These are phyloP conservation scores for Astyanax mexicanus DNA, from an alignment of 2,797 vertebrate genomes.

Conservation along the genomic window DNA sequence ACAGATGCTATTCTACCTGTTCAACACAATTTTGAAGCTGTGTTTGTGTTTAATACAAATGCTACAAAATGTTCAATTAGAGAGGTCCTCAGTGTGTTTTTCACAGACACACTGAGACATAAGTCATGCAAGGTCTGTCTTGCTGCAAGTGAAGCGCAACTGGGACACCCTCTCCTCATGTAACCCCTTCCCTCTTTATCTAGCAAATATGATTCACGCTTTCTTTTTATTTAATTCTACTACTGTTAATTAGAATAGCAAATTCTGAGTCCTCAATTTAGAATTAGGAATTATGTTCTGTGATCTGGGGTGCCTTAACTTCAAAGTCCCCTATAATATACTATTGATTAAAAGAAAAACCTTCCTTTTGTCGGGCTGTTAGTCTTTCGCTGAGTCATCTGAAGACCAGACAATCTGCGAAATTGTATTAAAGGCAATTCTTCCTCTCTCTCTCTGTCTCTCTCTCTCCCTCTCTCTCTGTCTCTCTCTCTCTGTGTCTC, in stretches of 20 bases:
- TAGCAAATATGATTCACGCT: background rate
- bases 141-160: background rate
- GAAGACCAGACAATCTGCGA: background rate
- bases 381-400: background rate
- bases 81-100: too few species aligned
- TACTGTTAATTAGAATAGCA: background rate
- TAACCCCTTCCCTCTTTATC: background rate
- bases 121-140: too few species aligned
- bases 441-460: background rate
- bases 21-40: too few species aligned
- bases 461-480: background rate
- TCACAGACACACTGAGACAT: too few species aligned
- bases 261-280: too few species aligned
- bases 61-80: too few species aligned
- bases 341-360: background rate
- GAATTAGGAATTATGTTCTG: background rate
- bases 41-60: too few species aligned
- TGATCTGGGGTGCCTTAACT: background rate
- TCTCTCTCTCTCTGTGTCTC: constrained; percentile 8
- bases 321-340: background rate
- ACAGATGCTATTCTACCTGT: too few species aligned
- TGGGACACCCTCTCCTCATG: background rate
- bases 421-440: background rate
- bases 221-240: background rate
- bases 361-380: background rate